Evolutionary conservation across 2,797 vertebrate genomes (phyloP).

Genomic region (Coluber constrictor): DNA sequence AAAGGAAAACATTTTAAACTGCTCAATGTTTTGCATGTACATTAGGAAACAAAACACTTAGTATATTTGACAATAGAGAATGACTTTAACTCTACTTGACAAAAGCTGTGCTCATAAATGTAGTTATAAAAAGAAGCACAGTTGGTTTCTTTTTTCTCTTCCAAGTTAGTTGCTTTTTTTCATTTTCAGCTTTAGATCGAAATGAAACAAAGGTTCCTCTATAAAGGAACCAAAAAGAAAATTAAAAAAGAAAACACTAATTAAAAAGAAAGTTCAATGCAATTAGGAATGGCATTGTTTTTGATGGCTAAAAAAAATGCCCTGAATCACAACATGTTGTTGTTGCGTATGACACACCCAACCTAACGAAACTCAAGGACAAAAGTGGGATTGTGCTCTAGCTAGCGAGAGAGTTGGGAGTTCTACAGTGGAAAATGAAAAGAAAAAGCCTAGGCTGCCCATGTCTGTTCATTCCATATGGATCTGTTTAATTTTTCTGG

Average conservation of each 20-base stretch:
- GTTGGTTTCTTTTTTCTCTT: neutral
- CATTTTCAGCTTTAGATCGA: slow-evolving; percentile 16
- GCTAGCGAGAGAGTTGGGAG: no score
- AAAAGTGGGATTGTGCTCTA: neutral
- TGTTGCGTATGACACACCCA: neutral
- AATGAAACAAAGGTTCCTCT: neutral
- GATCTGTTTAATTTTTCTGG: neutral
- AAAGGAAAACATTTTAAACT: neutral
- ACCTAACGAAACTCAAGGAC: neutral
- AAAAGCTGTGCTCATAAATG: slow-evolving; percentile 20
- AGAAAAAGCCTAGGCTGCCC: neutral
- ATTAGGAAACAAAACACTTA: neutral
- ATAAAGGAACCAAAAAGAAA: neutral
- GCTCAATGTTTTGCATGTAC: neutral
- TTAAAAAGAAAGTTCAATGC: neutral
- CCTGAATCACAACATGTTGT: neutral
- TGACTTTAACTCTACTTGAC: neutral
- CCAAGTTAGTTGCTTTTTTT: slow-evolving; percentile 1
- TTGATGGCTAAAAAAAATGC: neutral
- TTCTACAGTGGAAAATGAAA: neutral
- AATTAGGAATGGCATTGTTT: neutral
- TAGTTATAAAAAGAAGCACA: slow-evolving; percentile 3
- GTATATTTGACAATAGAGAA: neutral
- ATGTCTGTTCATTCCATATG: neutral
- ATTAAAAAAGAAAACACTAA: neutral